A percentile compares a stretch with the other conserved stretches of the same genome.
phyloP scores from a whole-genome alignment of 2,888 invertebrate genomes.

The Elegia similella region DNA sequence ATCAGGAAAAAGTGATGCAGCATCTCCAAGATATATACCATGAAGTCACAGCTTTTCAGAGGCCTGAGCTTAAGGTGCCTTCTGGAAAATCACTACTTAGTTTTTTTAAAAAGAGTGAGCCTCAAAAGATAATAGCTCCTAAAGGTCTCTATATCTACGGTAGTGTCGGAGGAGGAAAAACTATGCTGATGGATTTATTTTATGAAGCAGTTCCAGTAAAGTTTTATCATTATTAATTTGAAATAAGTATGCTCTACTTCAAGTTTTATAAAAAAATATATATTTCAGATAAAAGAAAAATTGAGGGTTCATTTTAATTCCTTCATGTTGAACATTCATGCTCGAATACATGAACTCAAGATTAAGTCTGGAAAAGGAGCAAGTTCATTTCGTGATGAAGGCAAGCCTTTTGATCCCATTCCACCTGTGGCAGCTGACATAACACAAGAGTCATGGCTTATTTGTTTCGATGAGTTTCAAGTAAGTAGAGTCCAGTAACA shows the following conservation, averaged over 20 bases:
- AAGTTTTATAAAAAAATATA: conserved; percentile 8
- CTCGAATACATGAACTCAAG: conserved; percentile 93
- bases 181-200: conserved; percentile 99
- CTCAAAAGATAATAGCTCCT: conserved; percentile 79
- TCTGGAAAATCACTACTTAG: conserved; percentile 50
- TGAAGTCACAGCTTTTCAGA: conserved; percentile 81
- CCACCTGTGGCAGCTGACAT: conserved; percentile 95
- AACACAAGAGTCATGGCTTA: conserved; percentile 91
- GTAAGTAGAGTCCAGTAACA: conserved; percentile 64
- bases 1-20: conserved; percentile 87
- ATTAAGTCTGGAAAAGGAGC: conserved; percentile 74
- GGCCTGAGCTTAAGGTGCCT: conserved; percentile 43
- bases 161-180: conserved; percentile 97
- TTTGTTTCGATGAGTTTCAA: conserved; percentile 99
- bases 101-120: conserved; percentile 59
- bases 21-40: conserved; percentile 86
- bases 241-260: not conserved
- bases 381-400: conserved; percentile 69
- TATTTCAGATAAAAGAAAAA: conserved; percentile 84
- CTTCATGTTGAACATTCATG: conserved; percentile 98
- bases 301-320: conserved; percentile 96
- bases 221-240: conserved; percentile 15
- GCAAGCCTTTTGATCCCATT: conserved; percentile 92
- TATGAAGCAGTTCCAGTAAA: conserved; percentile 83
- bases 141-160: conserved; percentile 94